Percentiles rank a stretch among this genome's conserved stretches.
Evolutionary conservation across 2,888 invertebrate species (phyloP).

Genomic region (Troides oblongomaculatus): DNA sequence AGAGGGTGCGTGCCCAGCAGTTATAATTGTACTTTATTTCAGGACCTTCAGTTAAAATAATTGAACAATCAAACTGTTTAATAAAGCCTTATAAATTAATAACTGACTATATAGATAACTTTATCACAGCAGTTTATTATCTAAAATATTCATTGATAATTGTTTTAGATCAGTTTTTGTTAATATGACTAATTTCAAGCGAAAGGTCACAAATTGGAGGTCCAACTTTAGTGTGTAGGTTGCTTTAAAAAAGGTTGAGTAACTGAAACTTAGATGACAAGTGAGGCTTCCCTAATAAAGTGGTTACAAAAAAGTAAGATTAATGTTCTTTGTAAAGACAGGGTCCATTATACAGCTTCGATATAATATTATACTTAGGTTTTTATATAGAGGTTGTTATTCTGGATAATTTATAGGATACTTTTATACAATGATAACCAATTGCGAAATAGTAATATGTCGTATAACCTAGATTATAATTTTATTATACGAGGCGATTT

Average conservation of each 20-base stretch:
- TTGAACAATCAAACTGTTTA: too few relatives aligned
- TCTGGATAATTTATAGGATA: not conserved
- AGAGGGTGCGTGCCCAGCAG: not conserved
- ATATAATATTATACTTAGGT: not conserved
- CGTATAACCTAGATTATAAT: too few relatives aligned
- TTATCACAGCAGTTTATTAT: too few relatives aligned
- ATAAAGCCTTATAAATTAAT: too few relatives aligned
- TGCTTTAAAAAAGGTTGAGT: not conserved
- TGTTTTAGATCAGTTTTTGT: not conserved
- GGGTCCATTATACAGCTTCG: conserved; percentile 2
- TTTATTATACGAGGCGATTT: too few relatives aligned
- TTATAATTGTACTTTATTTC: too few relatives aligned
- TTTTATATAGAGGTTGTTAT: not conserved
- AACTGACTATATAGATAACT: too few relatives aligned
- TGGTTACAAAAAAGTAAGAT: conserved; percentile 15
- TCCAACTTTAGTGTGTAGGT: not conserved
- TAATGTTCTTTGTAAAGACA: conserved; percentile 12
- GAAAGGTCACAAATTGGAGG: not conserved
- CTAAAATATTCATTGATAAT: too few relatives aligned
- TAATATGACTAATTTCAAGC: not conserved
- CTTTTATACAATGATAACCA: not conserved
- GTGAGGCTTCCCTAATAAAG: conserved; percentile 3
- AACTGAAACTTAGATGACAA: conserved; percentile 7
- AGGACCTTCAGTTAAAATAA: too few relatives aligned
- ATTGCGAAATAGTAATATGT: not conserved